Evolutionary conservation across 2,888 invertebrate genomes (phyloP), one percentile per base, ranked within the genome.

Genomic region (Heteromurus nitidus): DNA sequence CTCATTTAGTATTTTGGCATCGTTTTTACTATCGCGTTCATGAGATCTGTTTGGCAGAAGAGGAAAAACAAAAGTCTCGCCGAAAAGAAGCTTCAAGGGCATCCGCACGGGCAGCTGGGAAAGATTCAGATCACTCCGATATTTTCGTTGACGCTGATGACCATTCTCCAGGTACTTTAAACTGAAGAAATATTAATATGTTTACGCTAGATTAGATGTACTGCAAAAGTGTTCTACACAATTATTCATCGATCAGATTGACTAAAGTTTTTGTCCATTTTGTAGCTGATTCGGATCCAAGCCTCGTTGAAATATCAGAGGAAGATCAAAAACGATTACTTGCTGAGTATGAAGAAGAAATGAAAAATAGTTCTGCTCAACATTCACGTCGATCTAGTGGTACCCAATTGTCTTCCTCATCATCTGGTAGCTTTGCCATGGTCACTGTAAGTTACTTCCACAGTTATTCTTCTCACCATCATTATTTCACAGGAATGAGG

Each of bases 271-370:
- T 9, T 47, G 3, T 55, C 28, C 13, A 70, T 36, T 62, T 36
- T 50, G 26, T n/a, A 72, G 62, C 62, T 13, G 82, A 53, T 5
- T 82, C 70, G 9, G 85, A 86, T 42, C 79, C 53, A 18, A 82
- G 83, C 50, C 77, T 87, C 67, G 87, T 87, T 0, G 84, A 87
- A 64, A 86, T 87, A 70, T 87, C 87, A 11, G 86, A 87, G 75
- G 87, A 87, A 60, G 87, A 87, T 60, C 87, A 87, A 53, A 85
- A 82, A 42, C 85, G 87, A 26, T 64, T 87, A n/a, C 69, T 87
- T 58, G 85, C 86, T 5, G 87, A 87, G 47, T 87, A 87, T 58
- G 87, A 87, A 82, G 86, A 86, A 74, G 86, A 86, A 80, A 85
- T 87, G 83, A 85, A 85, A 47, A 84, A 85, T 60, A 70, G 76